These are phyloP conservation scores for Myotis pilosus DNA, from an alignment of 2,797 vertebrate species.

Conservation along the genomic window DNA sequence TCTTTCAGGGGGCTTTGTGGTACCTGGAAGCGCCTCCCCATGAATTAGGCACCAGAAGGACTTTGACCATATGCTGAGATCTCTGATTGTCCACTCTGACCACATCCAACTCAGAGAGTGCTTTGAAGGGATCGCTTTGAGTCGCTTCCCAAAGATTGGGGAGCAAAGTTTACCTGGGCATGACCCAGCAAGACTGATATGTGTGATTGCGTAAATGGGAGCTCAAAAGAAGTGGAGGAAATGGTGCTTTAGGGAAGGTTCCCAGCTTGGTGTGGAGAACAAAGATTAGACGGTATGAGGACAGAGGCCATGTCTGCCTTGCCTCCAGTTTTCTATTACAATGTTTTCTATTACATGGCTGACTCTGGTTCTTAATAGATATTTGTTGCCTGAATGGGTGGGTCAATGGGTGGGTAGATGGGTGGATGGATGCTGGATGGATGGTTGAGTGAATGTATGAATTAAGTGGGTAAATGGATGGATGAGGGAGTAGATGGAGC, in stretches of 20 bases:
- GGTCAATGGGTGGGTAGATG: not conserved
- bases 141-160: not conserved
- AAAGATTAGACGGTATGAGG: not conserved
- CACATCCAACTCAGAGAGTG: not conserved
- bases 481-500: not conserved
- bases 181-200: not conserved
- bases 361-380: not conserved
- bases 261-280: not conserved
- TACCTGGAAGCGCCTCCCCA: not conserved
- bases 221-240: not conserved
- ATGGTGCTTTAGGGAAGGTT: not conserved
- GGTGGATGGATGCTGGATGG: not conserved
- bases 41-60: not conserved
- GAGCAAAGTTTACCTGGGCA: not conserved
- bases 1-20: slow-evolving; percentile 14
- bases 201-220: not conserved
- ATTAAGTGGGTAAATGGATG: not conserved
- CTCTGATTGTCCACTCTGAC: not conserved
- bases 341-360: not conserved
- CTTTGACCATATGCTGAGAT: not conserved
- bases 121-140: not conserved
- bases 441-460: not conserved
- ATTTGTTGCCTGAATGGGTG: not conserved
- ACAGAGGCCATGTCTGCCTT: not conserved
- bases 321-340: not conserved